Evolutionary conservation across 2,797 vertebrate genomes (phyloP), one percentile per base, ranked within the genome.

Genomic region (Neosalanx taihuensis): DNA sequence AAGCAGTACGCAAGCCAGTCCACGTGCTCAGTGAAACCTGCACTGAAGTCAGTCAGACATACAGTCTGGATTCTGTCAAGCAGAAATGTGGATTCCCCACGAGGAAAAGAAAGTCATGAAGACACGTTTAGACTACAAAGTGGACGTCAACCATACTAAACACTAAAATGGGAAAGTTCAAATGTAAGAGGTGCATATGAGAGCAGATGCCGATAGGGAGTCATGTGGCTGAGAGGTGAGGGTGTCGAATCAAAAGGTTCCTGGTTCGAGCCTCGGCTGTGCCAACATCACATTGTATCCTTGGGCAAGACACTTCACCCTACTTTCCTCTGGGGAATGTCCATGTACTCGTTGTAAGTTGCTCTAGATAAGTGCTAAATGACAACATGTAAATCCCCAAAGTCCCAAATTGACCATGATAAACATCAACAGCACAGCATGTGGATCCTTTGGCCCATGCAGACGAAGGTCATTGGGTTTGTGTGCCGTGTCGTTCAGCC

Each of bases 1-100:
- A 62, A 72, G 67, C 79, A 46, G 46, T 69, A 83, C 58, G 74
- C 76, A 61, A 76, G 76, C 69, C 33, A 72, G 73, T 75, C 62
- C 72, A 75, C 6, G 6, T 7, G 74, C 69, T 63, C 73, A 53
- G 18, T 15, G 70, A 72, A 77, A 76, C 68, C 20, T 37, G 31
- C 69, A 62, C 53, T 31, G 3, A 37, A 41, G 17, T 46, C 41
- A 76, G 26, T 62, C 23, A 46, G 20, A 67, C n/a, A 67, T 13
- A 9, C 18, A 30, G 30, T 49, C 41, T 61, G 29, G 6, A 26
- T 75, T 69, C 5, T 33, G 12, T 64, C 13, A 26, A 51, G 23
- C 23, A 49, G 13, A 1, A 1, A 66, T 66, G 7, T 29, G 46
- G 3, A 66, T 66, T 10, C 64, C 2, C 46, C 17, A 6, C 26